Evolutionary conservation across 1,140 invertebrate genomes (phyloP).

Genomic region (Philotrypesis tridentata): DNA sequence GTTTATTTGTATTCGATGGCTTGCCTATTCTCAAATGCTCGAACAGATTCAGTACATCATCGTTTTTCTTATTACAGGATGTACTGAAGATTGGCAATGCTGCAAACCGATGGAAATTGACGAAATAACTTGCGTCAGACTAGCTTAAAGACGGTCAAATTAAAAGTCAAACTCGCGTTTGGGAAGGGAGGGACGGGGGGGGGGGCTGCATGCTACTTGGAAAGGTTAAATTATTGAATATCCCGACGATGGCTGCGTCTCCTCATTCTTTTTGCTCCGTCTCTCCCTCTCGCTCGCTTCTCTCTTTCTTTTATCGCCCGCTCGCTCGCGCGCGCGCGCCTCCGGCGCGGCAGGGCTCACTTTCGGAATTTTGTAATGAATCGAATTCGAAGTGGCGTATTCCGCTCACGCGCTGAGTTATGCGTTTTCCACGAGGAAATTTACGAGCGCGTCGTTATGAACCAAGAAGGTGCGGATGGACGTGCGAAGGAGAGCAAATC

Average conservation of each 20-base stretch:
- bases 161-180: neutral
- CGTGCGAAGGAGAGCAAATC: slow-evolving; percentile 31
- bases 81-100: too few relatives aligned
- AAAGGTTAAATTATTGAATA: slow-evolving; percentile 18
- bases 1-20: too few relatives aligned
- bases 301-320: too few relatives aligned
- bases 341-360: neutral
- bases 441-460: slow-evolving; percentile 39
- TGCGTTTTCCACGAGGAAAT: slow-evolving; percentile 37
- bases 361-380: slow-evolving; percentile 46
- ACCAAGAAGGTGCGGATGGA: slow-evolving; percentile 35
- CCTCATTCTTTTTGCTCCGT: neutral
- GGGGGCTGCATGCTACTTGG: neutral
- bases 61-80: too few relatives aligned
- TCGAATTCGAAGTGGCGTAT: slow-evolving; percentile 40
- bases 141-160: neutral
- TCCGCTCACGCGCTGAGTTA: slow-evolving; percentile 38
- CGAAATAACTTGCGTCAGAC: neutral
- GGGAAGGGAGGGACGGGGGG: too few relatives aligned
- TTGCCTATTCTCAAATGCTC: too few relatives aligned
- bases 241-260: neutral
- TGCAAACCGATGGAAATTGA: neutral
- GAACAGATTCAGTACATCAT: too few relatives aligned
- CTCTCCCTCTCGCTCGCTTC: neutral
- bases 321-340: too few relatives aligned